phyloP scores from a whole-genome alignment of 2,888 invertebrate genomes.

The Lasioglossum zephyrum region DNA sequence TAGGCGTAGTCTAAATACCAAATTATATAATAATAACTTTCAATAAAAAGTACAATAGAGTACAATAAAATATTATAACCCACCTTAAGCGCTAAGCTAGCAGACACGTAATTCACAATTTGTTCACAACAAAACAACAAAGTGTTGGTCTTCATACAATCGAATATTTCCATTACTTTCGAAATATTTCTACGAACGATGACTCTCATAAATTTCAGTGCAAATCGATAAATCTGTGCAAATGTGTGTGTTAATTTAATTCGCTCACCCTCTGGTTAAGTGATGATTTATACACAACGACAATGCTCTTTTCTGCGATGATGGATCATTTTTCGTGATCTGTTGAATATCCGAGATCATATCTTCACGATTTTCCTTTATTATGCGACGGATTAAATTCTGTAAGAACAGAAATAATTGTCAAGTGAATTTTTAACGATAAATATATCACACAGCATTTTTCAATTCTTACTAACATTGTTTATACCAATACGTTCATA shows the following conservation, averaged over 20 bases:
- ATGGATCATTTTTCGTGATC: slow-evolving; percentile 75
- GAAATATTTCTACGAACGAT: slow-evolving; percentile 74
- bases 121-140: slow-evolving; percentile 73
- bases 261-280: slow-evolving; percentile 79
- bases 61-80: slow-evolving; percentile 46
- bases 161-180: slow-evolving; percentile 77
- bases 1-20: slow-evolving; percentile 56
- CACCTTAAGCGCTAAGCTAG: slow-evolving; percentile 71
- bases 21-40: slow-evolving; percentile 48
- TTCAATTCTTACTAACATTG: slow-evolving; percentile 75
- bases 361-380: slow-evolving; percentile 77
- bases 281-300: slow-evolving; percentile 77
- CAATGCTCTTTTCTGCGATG: slow-evolving; percentile 76
- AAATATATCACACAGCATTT: background rate
- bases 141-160: slow-evolving; percentile 74
- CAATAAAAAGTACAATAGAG: slow-evolving; percentile 1
- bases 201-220: background rate
- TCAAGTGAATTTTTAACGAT: background rate
- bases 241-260: slow-evolving; percentile 15
- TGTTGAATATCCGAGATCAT: slow-evolving; percentile 82
- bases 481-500: slow-evolving; percentile 80
- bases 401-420: slow-evolving; percentile 55
- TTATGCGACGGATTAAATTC: slow-evolving; percentile 79
- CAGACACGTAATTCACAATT: slow-evolving; percentile 69
- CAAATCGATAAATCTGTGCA: background rate